These are phyloP conservation scores for Drosophila multiciliata DNA, from an alignment of 2,888 invertebrate species.

Conservation along the genomic window DNA sequence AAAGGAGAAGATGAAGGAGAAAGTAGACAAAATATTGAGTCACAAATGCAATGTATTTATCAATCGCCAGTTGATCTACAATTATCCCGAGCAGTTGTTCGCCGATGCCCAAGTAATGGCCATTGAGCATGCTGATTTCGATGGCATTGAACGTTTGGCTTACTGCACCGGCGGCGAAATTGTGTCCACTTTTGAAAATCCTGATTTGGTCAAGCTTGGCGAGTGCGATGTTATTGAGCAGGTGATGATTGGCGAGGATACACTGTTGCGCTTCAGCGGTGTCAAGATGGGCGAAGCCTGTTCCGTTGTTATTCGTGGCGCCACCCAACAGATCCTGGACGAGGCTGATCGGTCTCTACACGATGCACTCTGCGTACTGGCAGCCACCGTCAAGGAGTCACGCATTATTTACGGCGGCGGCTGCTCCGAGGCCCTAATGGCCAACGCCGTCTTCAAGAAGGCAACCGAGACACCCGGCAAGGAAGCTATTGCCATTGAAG, in stretches of 20 bases:
- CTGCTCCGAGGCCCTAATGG: constrained; percentile 98
- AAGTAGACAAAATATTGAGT: constrained; percentile 97
- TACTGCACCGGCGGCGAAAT: constrained; percentile 99
- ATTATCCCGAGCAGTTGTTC: constrained; percentile 99
- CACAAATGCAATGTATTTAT: constrained; percentile 99
- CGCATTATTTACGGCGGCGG: constrained; percentile 96
- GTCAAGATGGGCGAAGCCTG: constrained; percentile 98
- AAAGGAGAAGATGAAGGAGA: constrained; percentile 99
- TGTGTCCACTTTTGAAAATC: constrained; percentile 98
- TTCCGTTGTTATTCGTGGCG: constrained; percentile 97
- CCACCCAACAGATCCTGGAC: constrained; percentile 98
- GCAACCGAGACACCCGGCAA: constrained; percentile 97
- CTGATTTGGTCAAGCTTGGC: constrained; percentile 95
- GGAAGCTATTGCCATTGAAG: constrained; percentile 98
- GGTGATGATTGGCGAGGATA: constrained; percentile 98
- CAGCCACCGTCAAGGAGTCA: constrained; percentile 97
- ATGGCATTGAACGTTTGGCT: constrained; percentile 98
- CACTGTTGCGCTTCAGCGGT: constrained; percentile 96
- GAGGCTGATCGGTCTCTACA: constrained; percentile 99
- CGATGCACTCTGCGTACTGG: constrained; percentile 98
- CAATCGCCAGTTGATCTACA: constrained; percentile 99
- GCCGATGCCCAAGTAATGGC: constrained; percentile 99
- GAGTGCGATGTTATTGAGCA: constrained; percentile 98
- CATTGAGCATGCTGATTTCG: constrained; percentile 99
- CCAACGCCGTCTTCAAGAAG: constrained; percentile 93